Conservation (phyloP, 2,113 vertebrate species). For the Megatriorchis doriae region DNA sequence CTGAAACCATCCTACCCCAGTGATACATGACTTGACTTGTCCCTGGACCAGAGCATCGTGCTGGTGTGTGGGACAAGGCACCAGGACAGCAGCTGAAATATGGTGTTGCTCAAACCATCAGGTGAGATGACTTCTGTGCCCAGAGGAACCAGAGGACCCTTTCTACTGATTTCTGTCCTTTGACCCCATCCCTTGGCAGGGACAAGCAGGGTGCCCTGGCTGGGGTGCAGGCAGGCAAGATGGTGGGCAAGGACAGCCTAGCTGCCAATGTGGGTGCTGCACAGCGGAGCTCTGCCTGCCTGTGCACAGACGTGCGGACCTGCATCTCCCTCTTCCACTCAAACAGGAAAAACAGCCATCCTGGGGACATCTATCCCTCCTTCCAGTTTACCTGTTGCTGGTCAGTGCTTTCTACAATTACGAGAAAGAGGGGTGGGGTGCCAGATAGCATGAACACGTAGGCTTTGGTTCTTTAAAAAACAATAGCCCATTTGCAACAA, state of each 20-base stretch:
- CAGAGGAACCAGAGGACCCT: background rate
- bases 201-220: background rate
- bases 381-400: background rate
- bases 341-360: background rate
- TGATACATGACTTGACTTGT: fast-evolving
- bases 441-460: background rate
- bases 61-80: background rate
- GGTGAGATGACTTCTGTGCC: background rate
- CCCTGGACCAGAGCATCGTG: background rate
- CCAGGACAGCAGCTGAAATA: background rate
- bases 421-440: background rate
- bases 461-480: background rate
- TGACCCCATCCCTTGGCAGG: fast-evolving
- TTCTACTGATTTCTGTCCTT: background rate
- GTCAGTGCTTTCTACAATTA: background rate
- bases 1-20: background rate
- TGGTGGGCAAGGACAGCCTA: no score
- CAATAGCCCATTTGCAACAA: background rate
- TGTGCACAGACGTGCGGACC: fast-evolving
- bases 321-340: background rate
- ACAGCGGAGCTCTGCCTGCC: background rate
- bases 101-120: background rate
- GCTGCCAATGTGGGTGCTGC: background rate
- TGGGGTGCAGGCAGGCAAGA: background rate
- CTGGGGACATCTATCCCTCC: background rate